phyloP scores from a whole-genome alignment of 2,797 vertebrate species.

The Megalops cyprinoides region DNA sequence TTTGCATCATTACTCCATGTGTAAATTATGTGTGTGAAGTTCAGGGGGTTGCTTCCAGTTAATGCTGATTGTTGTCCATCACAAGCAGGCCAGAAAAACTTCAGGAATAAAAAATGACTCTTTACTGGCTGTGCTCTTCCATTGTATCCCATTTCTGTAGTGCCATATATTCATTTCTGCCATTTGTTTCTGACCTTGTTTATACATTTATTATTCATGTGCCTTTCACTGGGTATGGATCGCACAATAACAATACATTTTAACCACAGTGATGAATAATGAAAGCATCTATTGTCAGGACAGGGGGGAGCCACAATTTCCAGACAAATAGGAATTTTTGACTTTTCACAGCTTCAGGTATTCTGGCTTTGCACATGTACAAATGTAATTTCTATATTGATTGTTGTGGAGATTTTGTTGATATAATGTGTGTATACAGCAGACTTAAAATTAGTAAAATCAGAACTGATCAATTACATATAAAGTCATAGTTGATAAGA shows the following conservation, averaged over 20 bases:
- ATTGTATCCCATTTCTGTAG: not conserved
- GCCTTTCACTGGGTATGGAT: conserved; percentile 1
- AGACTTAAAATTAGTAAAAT: too few relatives aligned
- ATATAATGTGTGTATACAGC: too few relatives aligned
- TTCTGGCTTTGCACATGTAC: not conserved
- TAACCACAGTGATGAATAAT: not conserved
- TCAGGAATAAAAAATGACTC: too few relatives aligned
- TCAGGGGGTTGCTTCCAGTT: not conserved
- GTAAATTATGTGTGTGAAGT: not conserved
- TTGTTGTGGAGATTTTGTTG: too few relatives aligned
- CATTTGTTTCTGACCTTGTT: conserved; percentile 1
- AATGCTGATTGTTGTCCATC: not conserved
- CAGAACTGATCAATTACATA: too few relatives aligned
- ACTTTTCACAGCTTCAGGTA: not conserved
- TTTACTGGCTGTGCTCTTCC: too few relatives aligned
- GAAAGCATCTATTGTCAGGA: not conserved
- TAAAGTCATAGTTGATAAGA: too few relatives aligned
- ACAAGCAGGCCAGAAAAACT: not conserved
- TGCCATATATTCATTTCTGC: not conserved
- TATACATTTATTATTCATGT: conserved; percentile 9
- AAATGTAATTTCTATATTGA: not conserved
- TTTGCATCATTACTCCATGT: too few relatives aligned
- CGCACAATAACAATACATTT: not conserved
- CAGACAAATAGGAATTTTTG: not conserved
- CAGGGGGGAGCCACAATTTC: not conserved